Evolutionary conservation across 2,888 invertebrate species (phyloP), one percentile per base, ranked within the genome.

Genomic region (Lithophane socia): DNA sequence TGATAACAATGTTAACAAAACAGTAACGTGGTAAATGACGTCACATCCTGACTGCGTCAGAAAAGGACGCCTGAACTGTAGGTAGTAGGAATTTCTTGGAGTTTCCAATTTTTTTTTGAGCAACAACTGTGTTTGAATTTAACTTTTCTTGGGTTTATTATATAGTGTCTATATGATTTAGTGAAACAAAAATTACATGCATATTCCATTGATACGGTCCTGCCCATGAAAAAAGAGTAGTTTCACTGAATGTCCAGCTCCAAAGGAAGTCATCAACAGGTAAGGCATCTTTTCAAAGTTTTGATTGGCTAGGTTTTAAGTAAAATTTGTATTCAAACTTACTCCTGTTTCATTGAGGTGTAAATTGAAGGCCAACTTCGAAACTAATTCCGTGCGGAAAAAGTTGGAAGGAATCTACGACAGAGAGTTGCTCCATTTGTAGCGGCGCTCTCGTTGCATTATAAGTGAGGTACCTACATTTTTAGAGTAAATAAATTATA

Each of bases 301-400:
- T 91, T 90, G 92, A 93, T 94, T 93, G 90, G 90, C 85, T 90
- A 83, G 87, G 89, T 91, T 92, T 92, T 90, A 92, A 92, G 90
- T 91, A 91, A 89, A 93, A 92, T 93, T 93, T 92, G 92, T 92
- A 92, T 93, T 92, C 90, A 90, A 91, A 92, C 89, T 93, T 89
- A 88, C 86, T 90, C 85, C 82, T 87, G 87, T 91, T 90, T 90
- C 91, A 93, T 92, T 93, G 92, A 92, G 92, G 93, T 94, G 94
- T 92, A 93, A 94, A 94, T 93, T 93, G 92, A 92, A 91, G 93
- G 91, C 89, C 88, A 90, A 92, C 91, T 92, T 90, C 77, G 83
- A 86, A 93, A 92, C 91, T 92, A 90, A 93, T 93, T 92, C 91
- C 74, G 87, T 72, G 56, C 58, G 56, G 74, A 91, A 91, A 92